Evolutionary conservation across 2,113 vertebrate genomes (phyloP).

Genomic region (Triplophysa tibetana): DNA sequence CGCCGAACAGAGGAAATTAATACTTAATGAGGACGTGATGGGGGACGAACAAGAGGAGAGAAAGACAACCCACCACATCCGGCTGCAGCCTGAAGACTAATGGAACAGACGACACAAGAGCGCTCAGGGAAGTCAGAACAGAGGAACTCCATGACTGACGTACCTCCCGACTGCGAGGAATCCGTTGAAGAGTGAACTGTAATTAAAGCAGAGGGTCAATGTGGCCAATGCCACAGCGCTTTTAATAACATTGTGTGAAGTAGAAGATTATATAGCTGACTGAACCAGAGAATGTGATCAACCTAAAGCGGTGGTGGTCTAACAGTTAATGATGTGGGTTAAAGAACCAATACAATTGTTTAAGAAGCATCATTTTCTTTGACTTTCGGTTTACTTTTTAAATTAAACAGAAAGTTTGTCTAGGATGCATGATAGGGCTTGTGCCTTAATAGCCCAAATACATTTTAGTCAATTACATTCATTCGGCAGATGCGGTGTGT

Average conservation of each 20-base stretch:
- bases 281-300: not conserved
- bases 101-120: constrained; percentile 79
- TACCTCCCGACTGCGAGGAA: constrained; percentile 93
- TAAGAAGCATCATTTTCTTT: no score
- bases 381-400: no score
- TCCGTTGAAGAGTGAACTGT: constrained; percentile 81
- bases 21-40: constrained; percentile 33
- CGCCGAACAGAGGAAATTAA: constrained; percentile 13
- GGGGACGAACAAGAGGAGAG: constrained; percentile 12
- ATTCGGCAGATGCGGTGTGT: no score
- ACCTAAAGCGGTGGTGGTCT: not conserved
- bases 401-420: no score
- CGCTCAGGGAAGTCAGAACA: constrained; percentile 76
- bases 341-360: not conserved
- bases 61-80: constrained; percentile 85
- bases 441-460: no score
- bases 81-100: constrained; percentile 82
- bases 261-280: not conserved
- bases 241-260: not conserved
- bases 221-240: not conserved
- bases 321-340: not conserved
- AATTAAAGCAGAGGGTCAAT: constrained; percentile 36
- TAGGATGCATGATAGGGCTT: no score
- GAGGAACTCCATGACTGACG: constrained; percentile 87
- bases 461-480: no score